phyloP scores from a whole-genome alignment of 2,113 vertebrate species.

The Peromyscus californicus region DNA sequence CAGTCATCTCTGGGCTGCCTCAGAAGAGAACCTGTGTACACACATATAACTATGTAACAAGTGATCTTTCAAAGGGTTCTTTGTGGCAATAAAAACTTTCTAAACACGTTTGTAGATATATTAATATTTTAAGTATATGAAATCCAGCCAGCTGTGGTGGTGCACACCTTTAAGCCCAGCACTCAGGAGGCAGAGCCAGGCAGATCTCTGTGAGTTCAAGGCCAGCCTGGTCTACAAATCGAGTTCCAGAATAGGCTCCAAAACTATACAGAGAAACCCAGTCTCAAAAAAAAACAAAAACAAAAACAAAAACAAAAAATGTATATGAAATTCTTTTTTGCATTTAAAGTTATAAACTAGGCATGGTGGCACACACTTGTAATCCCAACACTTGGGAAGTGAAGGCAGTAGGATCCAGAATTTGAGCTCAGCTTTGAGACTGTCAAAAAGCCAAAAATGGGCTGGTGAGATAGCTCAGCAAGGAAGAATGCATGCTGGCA shows the following conservation, averaged over 20 bases:
- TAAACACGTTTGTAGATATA: not conserved
- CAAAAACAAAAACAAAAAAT: not conserved
- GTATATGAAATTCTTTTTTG: not conserved
- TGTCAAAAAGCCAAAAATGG: not conserved
- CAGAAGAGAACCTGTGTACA: not conserved
- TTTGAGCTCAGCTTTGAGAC: not conserved
- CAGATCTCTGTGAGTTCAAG: not conserved
- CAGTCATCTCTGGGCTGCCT: not conserved
- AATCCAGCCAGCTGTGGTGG: not conserved
- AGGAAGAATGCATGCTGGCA: too few species aligned
- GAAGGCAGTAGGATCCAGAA: not conserved
- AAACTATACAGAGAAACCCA: not conserved
- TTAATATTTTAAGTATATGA: not conserved
- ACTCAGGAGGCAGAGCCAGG: not conserved
- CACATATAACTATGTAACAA: not conserved
- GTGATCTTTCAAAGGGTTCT: conserved; percentile 31
- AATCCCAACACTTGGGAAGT: not conserved
- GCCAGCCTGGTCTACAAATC: not conserved
- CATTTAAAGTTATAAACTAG: not conserved
- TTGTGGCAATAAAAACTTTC: not conserved
- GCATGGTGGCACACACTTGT: not conserved
- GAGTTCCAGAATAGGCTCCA: not conserved
- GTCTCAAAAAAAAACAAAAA: not conserved
- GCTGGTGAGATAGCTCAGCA: not conserved
- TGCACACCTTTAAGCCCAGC: not conserved